Conservation (phyloP, 2,888 invertebrate genomes). For the Sinelater perroti region DNA sequence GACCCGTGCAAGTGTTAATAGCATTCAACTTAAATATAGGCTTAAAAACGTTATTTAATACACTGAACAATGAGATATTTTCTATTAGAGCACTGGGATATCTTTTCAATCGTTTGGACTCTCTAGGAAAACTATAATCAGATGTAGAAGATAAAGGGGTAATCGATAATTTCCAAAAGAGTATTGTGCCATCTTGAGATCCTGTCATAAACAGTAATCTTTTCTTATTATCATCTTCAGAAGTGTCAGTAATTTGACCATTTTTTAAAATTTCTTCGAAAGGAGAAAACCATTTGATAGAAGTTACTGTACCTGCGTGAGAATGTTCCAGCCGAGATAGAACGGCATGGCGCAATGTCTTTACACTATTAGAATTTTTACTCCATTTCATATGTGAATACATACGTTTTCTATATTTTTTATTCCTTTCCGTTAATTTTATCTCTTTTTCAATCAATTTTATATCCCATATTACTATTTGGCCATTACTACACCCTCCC, state of each 20-base stretch:
- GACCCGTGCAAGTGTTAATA: too few species aligned
- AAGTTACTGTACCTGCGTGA: conserved; percentile 70
- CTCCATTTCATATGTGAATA: conserved; percentile 74
- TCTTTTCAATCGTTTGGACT: conserved; percentile 61
- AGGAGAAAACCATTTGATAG: conserved; percentile 75
- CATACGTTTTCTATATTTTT: conserved; percentile 69
- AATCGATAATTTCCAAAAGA: conserved; percentile 72
- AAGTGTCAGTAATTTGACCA: conserved; percentile 64
- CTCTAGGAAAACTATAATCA: conserved; percentile 48
- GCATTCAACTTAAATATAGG: too few species aligned
- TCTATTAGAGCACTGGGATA: conserved; percentile 68
- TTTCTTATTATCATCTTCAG: conserved; percentile 53
- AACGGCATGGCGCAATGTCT: conserved; percentile 67
- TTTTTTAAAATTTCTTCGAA: conserved; percentile 67
- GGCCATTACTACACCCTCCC: conserved; percentile 78
- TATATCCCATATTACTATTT: conserved; percentile 76
- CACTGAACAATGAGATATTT: conserved; percentile 69
- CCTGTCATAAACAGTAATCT: conserved; percentile 72
- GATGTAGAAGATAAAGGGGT: conserved; percentile 51
- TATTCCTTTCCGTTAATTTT: conserved; percentile 69
- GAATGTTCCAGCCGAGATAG: conserved; percentile 70
- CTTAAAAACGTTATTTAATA: conserved; percentile 68
- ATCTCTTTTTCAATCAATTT: conserved; percentile 68
- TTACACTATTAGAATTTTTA: conserved; percentile 67
- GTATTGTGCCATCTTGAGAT: conserved; percentile 72